Percentiles rank a stretch among this genome's conserved stretches.
Evolutionary conservation across 2,113 vertebrate genomes (phyloP).

Genomic region (Malurus elegans): DNA sequence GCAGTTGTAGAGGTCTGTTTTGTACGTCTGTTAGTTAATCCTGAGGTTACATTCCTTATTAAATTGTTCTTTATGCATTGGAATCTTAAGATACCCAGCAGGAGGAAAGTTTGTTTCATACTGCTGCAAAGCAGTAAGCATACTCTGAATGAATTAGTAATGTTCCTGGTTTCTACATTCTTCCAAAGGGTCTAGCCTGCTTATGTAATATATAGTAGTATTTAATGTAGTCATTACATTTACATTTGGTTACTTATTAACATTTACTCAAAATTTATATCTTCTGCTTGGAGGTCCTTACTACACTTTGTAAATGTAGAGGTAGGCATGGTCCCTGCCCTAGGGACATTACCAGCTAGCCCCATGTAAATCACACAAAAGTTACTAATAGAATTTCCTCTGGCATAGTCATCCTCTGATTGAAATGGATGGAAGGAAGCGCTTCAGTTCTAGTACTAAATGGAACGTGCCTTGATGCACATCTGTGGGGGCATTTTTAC

Average conservation of each 20-base stretch:
- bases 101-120: background rate
- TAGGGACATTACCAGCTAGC: background rate
- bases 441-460: background rate
- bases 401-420: background rate
- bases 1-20: conserved; percentile 25
- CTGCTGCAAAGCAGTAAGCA: background rate
- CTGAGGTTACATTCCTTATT: background rate
- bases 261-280: background rate
- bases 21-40: background rate
- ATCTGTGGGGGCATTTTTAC: background rate
- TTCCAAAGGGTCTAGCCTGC: background rate
- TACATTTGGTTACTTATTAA: background rate
- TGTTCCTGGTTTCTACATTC: background rate
- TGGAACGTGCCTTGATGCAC: background rate
- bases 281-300: background rate
- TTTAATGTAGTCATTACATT: background rate
- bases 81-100: background rate
- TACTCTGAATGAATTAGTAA: background rate
- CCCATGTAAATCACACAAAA: background rate
- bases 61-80: background rate
- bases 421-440: background rate
- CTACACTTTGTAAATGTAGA: background rate
- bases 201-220: background rate
- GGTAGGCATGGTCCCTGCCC: accelerated
- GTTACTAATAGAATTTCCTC: background rate